These are phyloP conservation scores for Calephelis nemesis DNA, from an alignment of 1,140 invertebrate species.

Conservation along the genomic window DNA sequence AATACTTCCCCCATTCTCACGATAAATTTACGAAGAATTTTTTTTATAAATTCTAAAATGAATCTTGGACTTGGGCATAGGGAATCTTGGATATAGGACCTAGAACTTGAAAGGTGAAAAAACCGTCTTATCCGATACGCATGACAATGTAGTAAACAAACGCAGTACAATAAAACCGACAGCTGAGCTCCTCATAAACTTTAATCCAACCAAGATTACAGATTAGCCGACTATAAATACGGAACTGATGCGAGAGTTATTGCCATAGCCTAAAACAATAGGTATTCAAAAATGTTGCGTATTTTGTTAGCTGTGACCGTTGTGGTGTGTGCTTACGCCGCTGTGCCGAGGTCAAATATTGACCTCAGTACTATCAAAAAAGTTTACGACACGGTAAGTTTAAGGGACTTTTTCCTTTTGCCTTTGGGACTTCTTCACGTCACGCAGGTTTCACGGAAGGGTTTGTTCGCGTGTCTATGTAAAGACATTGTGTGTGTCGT, in stretches of 20 bases:
- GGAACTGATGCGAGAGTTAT: not conserved
- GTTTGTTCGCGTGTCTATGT: too few relatives aligned
- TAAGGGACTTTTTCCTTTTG: too few relatives aligned
- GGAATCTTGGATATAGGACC: not conserved
- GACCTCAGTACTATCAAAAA: slow-evolving; percentile 10
- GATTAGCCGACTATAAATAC: slow-evolving; percentile 19
- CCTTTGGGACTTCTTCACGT: too few relatives aligned
- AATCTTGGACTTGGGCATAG: too few relatives aligned
- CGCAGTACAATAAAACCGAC: not conserved
- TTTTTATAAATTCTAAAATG: too few relatives aligned
- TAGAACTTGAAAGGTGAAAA: slow-evolving; percentile 3
- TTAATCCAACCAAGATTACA: slow-evolving; percentile 12
- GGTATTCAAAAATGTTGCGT: slow-evolving; percentile 18
- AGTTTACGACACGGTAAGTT: slow-evolving; percentile 12
- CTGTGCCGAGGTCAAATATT: not conserved
- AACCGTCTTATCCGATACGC: not conserved
- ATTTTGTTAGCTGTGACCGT: slow-evolving; percentile 21
- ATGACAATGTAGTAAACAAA: not conserved
- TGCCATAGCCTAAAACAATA: slow-evolving; percentile 10
- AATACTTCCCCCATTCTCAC: too few relatives aligned
- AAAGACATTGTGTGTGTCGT: too few relatives aligned
- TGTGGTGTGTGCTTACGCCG: slow-evolving; percentile 12
- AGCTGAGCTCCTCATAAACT: not conserved
- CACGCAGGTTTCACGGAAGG: too few relatives aligned
- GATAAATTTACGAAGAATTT: too few relatives aligned